phyloP scores from a whole-genome alignment of 2,113 vertebrate genomes.

The Menura novaehollandiae region DNA sequence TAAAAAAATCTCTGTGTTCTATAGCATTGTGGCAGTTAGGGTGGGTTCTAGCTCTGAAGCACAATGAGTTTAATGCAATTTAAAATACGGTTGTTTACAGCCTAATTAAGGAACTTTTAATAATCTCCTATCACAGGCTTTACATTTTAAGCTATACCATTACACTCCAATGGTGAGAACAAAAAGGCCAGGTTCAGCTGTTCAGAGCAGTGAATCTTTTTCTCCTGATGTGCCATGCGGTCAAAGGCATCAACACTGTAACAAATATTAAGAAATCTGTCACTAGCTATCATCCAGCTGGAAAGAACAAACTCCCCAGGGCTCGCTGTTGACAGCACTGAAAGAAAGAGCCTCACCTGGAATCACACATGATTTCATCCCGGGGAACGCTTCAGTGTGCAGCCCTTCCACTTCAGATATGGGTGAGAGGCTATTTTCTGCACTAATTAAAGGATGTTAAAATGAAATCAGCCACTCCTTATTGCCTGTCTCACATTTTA shows the following conservation, averaged over 20 bases:
- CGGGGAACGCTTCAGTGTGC: background rate
- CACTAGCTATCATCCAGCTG: background rate
- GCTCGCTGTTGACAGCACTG: background rate
- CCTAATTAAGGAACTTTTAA: background rate
- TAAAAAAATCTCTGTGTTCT: background rate
- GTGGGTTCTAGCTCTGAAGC: background rate
- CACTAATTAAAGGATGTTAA: constrained; percentile 55
- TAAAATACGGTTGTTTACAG: background rate
- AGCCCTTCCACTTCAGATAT: background rate
- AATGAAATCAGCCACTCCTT: background rate
- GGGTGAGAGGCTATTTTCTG: background rate
- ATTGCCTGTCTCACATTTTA: background rate
- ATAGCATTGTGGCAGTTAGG: background rate
- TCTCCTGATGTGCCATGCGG: background rate
- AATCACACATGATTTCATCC: constrained; percentile 16
- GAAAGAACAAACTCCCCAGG: constrained; percentile 11
- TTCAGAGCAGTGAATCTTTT: background rate
- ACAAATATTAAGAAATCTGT: constrained; percentile 11
- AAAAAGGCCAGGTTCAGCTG: background rate
- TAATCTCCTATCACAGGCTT: background rate
- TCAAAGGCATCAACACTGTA: background rate
- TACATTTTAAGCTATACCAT: background rate
- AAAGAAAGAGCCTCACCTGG: constrained; percentile 21
- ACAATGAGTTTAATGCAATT: background rate
- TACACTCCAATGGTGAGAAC: background rate